These are phyloP conservation scores for Tangara arthus DNA, from an alignment of 2,797 vertebrate species.

Conservation along the genomic window DNA sequence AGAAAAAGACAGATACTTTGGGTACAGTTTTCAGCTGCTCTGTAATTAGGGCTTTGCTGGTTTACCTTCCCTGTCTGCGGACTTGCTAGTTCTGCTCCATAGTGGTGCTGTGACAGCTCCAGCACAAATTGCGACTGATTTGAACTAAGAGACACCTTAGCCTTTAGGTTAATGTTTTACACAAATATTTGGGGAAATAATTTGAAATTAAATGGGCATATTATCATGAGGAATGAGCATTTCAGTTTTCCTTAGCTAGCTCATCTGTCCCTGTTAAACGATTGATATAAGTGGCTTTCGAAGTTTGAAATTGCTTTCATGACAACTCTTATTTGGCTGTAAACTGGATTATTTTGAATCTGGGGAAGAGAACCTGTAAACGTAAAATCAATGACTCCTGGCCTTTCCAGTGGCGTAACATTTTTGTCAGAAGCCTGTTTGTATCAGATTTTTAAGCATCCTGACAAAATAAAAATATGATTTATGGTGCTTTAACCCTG, in stretches of 20 bases:
- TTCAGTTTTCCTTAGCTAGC: neutral
- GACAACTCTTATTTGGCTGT: neutral
- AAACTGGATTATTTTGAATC: neutral
- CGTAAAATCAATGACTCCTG: neutral
- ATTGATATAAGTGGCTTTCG: neutral
- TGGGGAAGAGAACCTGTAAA: neutral
- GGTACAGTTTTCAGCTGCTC: neutral
- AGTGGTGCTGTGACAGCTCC: neutral
- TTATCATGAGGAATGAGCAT: neutral
- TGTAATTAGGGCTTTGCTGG: neutral
- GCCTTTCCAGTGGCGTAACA: constrained; percentile 29
- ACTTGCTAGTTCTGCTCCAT: neutral
- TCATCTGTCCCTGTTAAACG: neutral
- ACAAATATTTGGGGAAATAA: neutral
- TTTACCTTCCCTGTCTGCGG: neutral
- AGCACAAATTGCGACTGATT: neutral
- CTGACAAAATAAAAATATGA: neutral
- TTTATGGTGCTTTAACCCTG: constrained; percentile 38
- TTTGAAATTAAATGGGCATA: neutral
- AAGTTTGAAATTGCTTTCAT: neutral
- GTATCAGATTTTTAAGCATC: constrained; percentile 7
- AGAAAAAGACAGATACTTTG: neutral
- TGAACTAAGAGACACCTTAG: neutral
- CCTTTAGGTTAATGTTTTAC: neutral
- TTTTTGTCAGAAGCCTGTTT: constrained; percentile 33